Conservation (phyloP, 2,797 vertebrate species). For the Protonibea diacanthus region DNA sequence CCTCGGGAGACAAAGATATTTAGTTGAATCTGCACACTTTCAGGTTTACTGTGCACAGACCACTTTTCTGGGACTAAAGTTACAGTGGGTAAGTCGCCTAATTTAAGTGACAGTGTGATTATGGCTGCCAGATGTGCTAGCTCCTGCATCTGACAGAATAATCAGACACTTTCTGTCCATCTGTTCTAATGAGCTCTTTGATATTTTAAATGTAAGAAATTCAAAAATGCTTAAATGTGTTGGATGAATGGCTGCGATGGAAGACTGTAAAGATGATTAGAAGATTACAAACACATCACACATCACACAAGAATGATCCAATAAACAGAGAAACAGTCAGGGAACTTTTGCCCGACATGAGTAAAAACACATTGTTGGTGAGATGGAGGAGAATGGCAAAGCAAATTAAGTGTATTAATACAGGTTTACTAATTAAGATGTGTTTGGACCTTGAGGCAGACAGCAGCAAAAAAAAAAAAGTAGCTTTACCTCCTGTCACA, state of each 20-base stretch:
- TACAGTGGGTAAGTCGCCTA: constrained; percentile 12
- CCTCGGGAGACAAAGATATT: neutral
- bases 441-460: neutral
- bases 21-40: neutral
- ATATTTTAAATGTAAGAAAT: constrained; percentile 2
- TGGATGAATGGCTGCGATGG: neutral
- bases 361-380: neutral
- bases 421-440: neutral
- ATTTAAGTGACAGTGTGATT: constrained; percentile 45
- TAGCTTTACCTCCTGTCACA: neutral
- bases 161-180: constrained; percentile 48
- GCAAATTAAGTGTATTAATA: neutral
- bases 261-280: neutral
- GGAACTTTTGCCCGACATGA: neutral
- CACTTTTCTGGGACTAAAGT: constrained; percentile 2
- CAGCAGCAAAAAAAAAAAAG: neutral
- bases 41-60: constrained; percentile 1
- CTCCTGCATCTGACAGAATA: constrained; percentile 42
- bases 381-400: neutral
- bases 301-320: too few relatives aligned
- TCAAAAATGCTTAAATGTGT: neutral
- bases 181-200: constrained; percentile 34
- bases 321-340: too few relatives aligned
- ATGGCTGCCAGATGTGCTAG: constrained; percentile 58
- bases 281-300: neutral